Evolutionary conservation across 2,888 invertebrate species (phyloP).

Genomic region (Acrobasis suavella): DNA sequence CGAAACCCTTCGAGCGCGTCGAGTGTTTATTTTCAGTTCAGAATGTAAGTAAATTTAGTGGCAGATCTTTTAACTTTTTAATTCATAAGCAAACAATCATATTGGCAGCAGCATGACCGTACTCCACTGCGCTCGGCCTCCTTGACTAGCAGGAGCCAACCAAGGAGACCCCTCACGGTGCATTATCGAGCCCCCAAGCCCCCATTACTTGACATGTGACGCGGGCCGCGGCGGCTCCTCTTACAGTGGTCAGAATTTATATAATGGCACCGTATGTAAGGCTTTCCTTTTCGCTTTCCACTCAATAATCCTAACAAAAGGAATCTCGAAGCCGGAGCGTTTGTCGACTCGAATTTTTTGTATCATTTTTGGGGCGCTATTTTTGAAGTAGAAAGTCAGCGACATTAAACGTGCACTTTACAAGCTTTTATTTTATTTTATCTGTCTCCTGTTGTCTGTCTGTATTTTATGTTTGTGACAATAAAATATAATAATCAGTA

Average conservation of each 20-base stretch:
- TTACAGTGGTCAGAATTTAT: conserved; percentile 20
- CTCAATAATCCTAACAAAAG: conserved; percentile 61
- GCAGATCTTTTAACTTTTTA: not conserved
- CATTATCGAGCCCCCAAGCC: not conserved
- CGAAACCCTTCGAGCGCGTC: no score
- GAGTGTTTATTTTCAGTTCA: no score
- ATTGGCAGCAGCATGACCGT: conserved; percentile 18
- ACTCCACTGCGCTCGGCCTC: conserved; percentile 16
- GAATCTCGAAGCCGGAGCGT: conserved; percentile 41
- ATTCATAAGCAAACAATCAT: conserved; percentile 17
- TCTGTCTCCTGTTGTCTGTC: no score
- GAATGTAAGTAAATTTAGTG: not conserved
- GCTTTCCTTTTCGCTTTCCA: conserved; percentile 53
- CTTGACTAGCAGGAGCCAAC: not conserved
- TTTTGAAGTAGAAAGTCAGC: no score
- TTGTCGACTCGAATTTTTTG: conserved; percentile 18
- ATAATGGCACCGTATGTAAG: conserved; percentile 31
- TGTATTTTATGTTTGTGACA: no score
- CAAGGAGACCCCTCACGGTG: not conserved
- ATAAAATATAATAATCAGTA: no score
- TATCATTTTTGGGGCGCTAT: conserved; percentile 3
- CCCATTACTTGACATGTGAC: not conserved
- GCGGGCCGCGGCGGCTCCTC: conserved; percentile 6
- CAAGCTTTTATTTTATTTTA: no score
- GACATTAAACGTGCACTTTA: no score